Base-by-base conservation (phyloP, 2,888 invertebrate species). In the Orthosia incerta region DNA sequence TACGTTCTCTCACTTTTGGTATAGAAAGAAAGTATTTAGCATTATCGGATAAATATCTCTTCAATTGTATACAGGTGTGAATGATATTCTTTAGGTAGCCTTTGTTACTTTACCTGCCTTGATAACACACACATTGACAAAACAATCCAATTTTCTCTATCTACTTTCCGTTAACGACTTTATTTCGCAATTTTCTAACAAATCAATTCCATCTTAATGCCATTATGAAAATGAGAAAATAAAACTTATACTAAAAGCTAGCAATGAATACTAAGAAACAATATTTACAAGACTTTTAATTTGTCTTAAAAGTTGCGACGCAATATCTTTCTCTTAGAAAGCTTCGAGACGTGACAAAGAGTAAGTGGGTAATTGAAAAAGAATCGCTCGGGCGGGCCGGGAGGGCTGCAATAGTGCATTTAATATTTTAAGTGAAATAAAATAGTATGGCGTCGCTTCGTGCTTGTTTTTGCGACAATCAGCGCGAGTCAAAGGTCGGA, bases 371-470 rank as follows among this genome's bases (percentile, higher is more conserved):
- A 85, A 85, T 85, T 84, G 88, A 77, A 85, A 84, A 84, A 73
- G 76, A 87, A 84, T 80, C 76, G 74, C 80, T 78, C 68, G 79
- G 71, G 70, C 66, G 23, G 39, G 39, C 39, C 39, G 39, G 39
- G 46, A 71, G 72, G 62, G 61, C 78, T 65, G 79, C 71, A 74
- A 81, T 76, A 82, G 79, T 81, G 82, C 85, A 86, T 82, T 86
- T 86, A 82, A 88, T 87, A 82, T 83, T 84, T 81, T 80, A 68
- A 87, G 84, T 83, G 84, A 74, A 77, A 81, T 81, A 75, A 82
- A 81, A 69, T 80, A 76, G 60, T n/a, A 59, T 73, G 72, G 51
- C 55, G 64, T 59, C 59, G 59, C 64, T 57, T 67, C 59, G 57
- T 31, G 46, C 45, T 76, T 68, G 74, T 72, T 74, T 75, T 75